Evolutionary conservation across 1,140 invertebrate species (phyloP), one percentile per base, ranked within the genome.

Genomic region (Bombus cullumanus): DNA sequence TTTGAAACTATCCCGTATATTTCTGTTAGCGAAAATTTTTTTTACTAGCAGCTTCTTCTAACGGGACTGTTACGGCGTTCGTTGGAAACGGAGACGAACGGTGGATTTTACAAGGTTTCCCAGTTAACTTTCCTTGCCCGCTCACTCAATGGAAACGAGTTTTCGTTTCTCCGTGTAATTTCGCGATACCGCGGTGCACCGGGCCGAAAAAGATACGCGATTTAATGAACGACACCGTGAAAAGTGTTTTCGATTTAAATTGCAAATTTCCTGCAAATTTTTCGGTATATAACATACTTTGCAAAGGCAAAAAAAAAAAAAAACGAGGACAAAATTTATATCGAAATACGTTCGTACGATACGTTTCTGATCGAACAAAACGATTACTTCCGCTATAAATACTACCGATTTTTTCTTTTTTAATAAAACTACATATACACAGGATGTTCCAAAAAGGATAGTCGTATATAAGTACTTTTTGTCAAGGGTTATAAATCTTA

Each of bases 171-270:
- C 15, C 15, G 8, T 78, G 39, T 78, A 74, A 62, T 69, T 71
- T 76, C 57, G 37, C 43, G 37, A 47, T 47, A 74, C 6, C 28
- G 25, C 3, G 9, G 39, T 9, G 28, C 41, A 10, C 41, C 71
- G 8, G 8, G 0, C 13, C 39, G n/a, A 22, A 43, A 73, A 73
- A 22, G n/a, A 71, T 13, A 71, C 71, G 41, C n/a, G n/a, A 31
- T 73, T 73, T 73, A 73, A 73, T 5, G 71, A 73, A 47, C n/a
- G 39, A 4, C 39, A 4, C 3, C n/a, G 13, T 47, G 22, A 25
- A 71, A 71, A 71, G 69, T 41, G 69, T 43, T 73, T n/a, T 47
- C n/a, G 28, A 31, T 73, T 73, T 73, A 73, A 73, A 73, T 73
- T 73, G 41, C 6, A 47, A 73, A 73, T 47, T 47, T 73, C 13